A percentile compares a stretch with the other conserved stretches of the same genome.
Conservation (phyloP, 2,888 invertebrate species). For the Amphipoea lucens region DNA sequence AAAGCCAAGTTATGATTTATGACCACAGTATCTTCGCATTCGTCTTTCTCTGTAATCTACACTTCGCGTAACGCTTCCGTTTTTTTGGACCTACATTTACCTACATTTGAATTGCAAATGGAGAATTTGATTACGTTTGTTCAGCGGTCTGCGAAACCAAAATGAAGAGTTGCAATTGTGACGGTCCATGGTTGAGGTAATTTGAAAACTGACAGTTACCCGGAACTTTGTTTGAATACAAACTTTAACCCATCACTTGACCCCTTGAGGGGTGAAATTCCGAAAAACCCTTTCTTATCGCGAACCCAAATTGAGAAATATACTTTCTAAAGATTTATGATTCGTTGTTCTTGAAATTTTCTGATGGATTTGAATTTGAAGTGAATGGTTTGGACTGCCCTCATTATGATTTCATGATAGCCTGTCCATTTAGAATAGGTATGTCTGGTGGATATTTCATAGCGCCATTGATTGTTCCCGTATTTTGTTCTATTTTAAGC, state of each 20-base stretch:
- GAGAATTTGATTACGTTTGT: constrained; percentile 22
- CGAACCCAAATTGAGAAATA: background rate
- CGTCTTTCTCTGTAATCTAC: constrained; percentile 25
- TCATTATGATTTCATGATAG: constrained; percentile 2
- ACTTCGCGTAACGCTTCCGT: constrained; percentile 19
- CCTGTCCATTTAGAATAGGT: background rate
- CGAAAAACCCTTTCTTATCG: background rate
- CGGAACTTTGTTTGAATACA: background rate
- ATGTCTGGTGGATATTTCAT: background rate
- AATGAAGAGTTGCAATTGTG: background rate
- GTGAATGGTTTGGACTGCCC: background rate
- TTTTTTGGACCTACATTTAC: constrained; percentile 12
- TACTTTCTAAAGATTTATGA: background rate
- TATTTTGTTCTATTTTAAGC: background rate
- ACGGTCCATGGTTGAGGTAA: background rate
- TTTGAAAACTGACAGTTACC: background rate
- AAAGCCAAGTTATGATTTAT: constrained; percentile 62
- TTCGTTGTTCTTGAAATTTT: background rate
- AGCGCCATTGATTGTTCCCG: background rate
- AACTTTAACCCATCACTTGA: background rate
- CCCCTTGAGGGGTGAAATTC: background rate
- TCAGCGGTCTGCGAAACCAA: background rate
- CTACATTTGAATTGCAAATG: constrained; percentile 46
- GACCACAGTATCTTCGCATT: constrained; percentile 25
- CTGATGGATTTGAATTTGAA: background rate